These are phyloP conservation scores for Brachystomella parvula DNA, from an alignment of 1,140 invertebrate genomes.

Conservation along the genomic window DNA sequence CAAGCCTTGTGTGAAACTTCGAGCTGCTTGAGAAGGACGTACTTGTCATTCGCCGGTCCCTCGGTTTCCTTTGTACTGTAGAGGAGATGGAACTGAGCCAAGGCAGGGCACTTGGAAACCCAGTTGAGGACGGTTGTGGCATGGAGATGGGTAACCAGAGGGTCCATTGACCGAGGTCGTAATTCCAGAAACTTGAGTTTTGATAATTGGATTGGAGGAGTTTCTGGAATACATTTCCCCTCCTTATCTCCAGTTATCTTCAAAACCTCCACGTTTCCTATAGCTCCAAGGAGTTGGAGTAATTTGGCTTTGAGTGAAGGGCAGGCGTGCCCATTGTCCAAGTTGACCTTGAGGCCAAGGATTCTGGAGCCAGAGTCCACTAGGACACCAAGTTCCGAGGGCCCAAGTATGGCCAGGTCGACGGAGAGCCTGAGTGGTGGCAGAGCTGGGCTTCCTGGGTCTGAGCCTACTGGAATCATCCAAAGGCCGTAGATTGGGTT, in stretches of 20 bases:
- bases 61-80: neutral
- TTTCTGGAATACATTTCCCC: neutral
- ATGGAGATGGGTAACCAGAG: neutral
- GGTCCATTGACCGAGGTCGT: neutral
- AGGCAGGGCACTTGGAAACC: neutral
- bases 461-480: too few relatives aligned
- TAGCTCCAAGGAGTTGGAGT: neutral
- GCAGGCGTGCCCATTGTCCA: too few relatives aligned
- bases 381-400: too few relatives aligned
- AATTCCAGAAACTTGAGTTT: neutral
- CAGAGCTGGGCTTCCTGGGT: too few relatives aligned
- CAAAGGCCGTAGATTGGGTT: too few relatives aligned
- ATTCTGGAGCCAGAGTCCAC: too few relatives aligned
- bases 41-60: neutral
- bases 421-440: too few relatives aligned
- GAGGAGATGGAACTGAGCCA: neutral
- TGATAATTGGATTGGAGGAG: neutral
- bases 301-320: too few relatives aligned
- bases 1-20: neutral
- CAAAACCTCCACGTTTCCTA: neutral
- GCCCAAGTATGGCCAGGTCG: too few relatives aligned
- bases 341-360: too few relatives aligned
- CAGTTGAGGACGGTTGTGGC: neutral
- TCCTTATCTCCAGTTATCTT: neutral
- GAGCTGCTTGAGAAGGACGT: neutral